Evolutionary conservation across 2,113 vertebrate genomes (phyloP).

Genomic region (Ahaetulla prasina): DNA sequence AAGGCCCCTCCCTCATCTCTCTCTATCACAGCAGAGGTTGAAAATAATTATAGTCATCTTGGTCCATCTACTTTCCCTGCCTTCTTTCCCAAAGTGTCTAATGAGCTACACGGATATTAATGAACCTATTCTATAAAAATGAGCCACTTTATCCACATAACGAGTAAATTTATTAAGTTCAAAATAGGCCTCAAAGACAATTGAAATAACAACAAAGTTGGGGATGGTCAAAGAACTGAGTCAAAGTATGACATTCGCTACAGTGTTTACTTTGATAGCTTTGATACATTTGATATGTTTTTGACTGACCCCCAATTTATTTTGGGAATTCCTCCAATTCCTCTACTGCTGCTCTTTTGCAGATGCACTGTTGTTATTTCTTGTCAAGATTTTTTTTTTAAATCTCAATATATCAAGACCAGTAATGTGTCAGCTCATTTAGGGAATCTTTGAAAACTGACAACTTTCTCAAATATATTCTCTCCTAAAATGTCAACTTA

Average conservation of each 20-base stretch:
- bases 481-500: background rate
- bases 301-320: background rate
- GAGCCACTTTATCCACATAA: background rate
- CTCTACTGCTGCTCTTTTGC: background rate
- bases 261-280: background rate
- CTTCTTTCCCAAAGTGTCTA: background rate
- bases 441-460: background rate
- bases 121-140: background rate
- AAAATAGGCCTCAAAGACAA: background rate
- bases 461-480: background rate
- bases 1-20: background rate
- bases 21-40: background rate
- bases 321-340: background rate
- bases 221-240: background rate
- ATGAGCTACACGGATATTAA: background rate
- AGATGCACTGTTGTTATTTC: background rate
- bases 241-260: background rate
- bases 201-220: background rate
- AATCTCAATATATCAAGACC: background rate
- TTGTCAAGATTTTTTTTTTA: background rate
- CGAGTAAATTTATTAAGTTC: background rate
- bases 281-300: background rate
- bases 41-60: background rate
- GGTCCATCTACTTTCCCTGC: background rate
- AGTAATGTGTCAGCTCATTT: background rate